Percentiles rank a stretch among this genome's conserved stretches.
phyloP scores from a whole-genome alignment of 2,113 vertebrate genomes.

The Psilopogon haemacephalus region DNA sequence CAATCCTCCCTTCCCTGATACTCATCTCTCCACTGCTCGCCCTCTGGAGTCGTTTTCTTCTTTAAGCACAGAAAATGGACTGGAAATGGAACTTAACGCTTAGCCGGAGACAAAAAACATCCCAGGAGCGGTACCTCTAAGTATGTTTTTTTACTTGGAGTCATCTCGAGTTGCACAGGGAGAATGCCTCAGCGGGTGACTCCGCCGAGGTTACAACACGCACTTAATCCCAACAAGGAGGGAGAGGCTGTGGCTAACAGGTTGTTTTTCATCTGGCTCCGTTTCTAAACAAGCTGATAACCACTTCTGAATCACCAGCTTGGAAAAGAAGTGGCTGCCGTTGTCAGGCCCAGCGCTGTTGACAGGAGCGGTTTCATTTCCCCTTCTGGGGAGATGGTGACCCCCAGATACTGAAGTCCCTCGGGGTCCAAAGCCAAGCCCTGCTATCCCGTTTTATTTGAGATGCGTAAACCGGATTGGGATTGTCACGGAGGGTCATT shows the following conservation, averaged over 20 bases:
- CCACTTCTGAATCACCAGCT: background rate
- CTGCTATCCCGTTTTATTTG: background rate
- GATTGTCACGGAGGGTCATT: background rate
- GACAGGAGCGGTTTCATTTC: background rate
- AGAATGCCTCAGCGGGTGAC: background rate
- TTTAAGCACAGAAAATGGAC: background rate
- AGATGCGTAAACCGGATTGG: background rate
- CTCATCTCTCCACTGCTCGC: background rate
- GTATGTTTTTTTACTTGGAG: conserved; percentile 38
- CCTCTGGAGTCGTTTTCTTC: background rate
- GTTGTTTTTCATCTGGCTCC: conserved; percentile 6
- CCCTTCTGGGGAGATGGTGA: background rate
- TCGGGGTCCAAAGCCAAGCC: background rate
- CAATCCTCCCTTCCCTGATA: background rate
- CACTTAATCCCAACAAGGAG: conserved; percentile 23
- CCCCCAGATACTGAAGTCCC: background rate
- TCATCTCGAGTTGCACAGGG: background rate
- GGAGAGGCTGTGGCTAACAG: conserved; percentile 8
- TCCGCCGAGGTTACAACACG: background rate
- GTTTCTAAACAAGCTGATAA: conserved; percentile 9
- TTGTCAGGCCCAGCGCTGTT: background rate
- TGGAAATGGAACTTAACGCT: background rate
- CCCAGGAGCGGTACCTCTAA: background rate
- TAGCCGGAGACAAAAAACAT: background rate
- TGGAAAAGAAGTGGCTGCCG: background rate